A percentile compares a stretch with the other conserved stretches of the same genome.
Evolutionary conservation across 1,140 invertebrate species (phyloP).

Genomic region (Bemisia tabaci): DNA sequence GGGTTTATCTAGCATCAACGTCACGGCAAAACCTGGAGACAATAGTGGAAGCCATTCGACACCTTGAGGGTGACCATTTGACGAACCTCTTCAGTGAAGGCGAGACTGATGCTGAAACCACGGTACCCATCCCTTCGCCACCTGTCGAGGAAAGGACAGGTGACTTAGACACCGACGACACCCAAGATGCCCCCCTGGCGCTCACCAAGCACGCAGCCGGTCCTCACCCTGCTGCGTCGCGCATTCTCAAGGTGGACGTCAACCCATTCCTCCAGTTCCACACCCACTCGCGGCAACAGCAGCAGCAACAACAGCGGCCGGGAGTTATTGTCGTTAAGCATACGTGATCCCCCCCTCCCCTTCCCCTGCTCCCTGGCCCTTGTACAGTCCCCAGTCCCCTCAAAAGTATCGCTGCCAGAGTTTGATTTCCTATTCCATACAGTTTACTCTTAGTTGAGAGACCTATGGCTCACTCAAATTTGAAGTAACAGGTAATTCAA

Average conservation of each 20-base stretch:
- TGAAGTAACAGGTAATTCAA: no score
- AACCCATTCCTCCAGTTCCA: constrained; percentile 48
- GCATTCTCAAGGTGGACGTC: constrained; percentile 42
- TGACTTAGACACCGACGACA: constrained; percentile 2
- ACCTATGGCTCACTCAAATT: no score
- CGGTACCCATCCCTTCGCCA: constrained; percentile 26
- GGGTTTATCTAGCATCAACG: constrained; percentile 57
- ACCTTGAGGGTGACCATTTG: constrained; percentile 61
- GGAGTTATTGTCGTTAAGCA: constrained; percentile 77
- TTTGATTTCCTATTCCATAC: no score
- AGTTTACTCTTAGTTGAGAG: no score
- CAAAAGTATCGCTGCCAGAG: no score
- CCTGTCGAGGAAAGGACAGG: not conserved
- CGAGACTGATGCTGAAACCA: constrained; percentile 12
- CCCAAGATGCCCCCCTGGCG: constrained; percentile 54
- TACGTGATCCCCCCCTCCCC: no score
- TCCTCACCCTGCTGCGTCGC: constrained; percentile 19
- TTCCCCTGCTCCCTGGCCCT: no score
- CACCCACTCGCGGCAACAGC: constrained; percentile 29
- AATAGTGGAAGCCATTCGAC: constrained; percentile 93
- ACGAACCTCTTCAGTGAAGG: constrained; percentile 21
- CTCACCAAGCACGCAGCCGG: constrained; percentile 45
- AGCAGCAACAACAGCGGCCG: constrained; percentile 51
- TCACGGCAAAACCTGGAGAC: constrained; percentile 90
- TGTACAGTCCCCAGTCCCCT: no score